Conservation (phyloP, 2,113 vertebrate species). For the Trogon melanurus region DNA sequence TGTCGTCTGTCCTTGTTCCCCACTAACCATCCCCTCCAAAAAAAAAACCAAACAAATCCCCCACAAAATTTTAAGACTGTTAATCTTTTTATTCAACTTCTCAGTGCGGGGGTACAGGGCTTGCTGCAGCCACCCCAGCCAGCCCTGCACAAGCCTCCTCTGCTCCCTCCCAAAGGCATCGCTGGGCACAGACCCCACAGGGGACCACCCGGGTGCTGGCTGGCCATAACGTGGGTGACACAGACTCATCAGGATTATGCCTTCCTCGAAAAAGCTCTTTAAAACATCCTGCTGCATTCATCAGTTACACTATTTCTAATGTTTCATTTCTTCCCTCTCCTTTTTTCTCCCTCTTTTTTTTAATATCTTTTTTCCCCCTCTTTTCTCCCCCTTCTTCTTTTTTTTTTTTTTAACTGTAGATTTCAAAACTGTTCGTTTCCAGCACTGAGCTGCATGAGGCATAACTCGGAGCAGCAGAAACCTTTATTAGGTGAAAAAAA, state of each 20-base stretch:
- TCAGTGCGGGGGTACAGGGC: no score
- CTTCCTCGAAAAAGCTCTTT: background rate
- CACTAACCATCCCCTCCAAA: background rate
- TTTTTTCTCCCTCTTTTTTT: no score
- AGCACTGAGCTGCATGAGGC: background rate
- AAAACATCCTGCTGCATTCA: background rate
- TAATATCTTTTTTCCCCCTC: no score
- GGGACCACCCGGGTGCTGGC: accelerated
- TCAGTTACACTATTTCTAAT: background rate
- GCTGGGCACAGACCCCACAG: accelerated
- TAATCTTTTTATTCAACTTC: background rate
- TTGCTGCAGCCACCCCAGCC: accelerated
- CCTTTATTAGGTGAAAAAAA: background rate
- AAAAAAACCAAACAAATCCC: no score
- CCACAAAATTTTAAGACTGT: background rate
- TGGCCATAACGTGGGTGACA: background rate
- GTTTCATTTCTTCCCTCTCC: no score
- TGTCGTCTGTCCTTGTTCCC: background rate
- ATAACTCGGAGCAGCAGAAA: background rate
- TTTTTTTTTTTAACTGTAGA: accelerated
- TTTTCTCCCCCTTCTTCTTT: no score
- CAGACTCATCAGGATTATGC: no score
- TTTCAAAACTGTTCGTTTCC: background rate
- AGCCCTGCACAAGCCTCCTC: accelerated
- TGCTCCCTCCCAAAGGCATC: background rate